These are phyloP conservation scores for Hydrotaea cyrtoneurina DNA, from an alignment of 2,888 invertebrate species.

Conservation along the genomic window DNA sequence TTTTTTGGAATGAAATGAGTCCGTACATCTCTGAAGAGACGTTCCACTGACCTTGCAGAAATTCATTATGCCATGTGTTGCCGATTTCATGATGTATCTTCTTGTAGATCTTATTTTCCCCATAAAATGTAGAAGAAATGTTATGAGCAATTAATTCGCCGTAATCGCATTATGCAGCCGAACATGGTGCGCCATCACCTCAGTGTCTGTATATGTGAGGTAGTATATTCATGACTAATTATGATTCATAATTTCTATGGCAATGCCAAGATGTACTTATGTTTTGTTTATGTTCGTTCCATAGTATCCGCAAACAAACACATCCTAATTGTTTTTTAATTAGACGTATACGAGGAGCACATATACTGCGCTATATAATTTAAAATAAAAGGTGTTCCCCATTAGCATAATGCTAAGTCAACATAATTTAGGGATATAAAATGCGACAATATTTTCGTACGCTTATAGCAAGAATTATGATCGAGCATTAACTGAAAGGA, in stretches of 20 bases:
- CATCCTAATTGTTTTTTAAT: conserved; percentile 52
- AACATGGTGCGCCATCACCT: background rate
- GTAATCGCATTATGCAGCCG: background rate
- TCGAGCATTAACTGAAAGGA: too few relatives aligned
- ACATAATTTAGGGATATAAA: conserved; percentile 49
- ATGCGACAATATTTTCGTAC: background rate
- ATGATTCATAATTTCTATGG: conserved; percentile 20
- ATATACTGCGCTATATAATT: background rate
- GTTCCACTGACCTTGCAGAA: background rate
- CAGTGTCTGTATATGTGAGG: background rate
- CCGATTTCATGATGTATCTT: background rate
- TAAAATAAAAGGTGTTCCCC: conserved; percentile 25
- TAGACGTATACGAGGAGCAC: conserved; percentile 43
- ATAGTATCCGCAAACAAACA: conserved; percentile 55
- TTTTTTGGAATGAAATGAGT: too few relatives aligned
- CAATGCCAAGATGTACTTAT: conserved; percentile 37
- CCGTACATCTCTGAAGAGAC: background rate
- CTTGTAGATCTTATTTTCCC: background rate
- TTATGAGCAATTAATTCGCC: background rate
- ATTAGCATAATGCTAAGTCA: conserved; percentile 41
- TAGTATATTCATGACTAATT: background rate
- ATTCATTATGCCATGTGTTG: background rate
- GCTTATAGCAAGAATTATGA: background rate
- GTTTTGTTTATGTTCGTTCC: conserved; percentile 26
- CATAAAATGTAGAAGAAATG: background rate